Conservation (phyloP, 2,888 invertebrate genomes). For the Habrosyne pyritoides region DNA sequence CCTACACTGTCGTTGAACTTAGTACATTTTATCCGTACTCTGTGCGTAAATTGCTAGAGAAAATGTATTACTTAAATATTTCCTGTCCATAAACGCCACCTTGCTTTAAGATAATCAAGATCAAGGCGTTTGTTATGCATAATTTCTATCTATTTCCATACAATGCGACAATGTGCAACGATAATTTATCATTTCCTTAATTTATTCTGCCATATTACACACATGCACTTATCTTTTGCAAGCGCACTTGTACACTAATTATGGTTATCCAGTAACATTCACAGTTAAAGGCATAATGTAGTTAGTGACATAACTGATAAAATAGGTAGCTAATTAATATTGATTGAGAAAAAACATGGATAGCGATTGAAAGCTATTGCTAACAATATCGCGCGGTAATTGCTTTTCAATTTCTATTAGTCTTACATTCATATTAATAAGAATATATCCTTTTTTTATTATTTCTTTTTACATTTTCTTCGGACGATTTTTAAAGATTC, state of each 20-base stretch:
- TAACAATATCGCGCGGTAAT: too few relatives aligned
- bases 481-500: too few relatives aligned
- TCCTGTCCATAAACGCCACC: not conserved
- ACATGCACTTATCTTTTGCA: not conserved
- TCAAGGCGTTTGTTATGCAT: not conserved
- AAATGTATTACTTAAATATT: not conserved
- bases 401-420: too few relatives aligned
- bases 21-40: too few relatives aligned
- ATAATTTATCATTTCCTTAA: constrained; percentile 1
- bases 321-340: not conserved
- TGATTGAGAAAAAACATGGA: too few relatives aligned
- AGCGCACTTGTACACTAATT: not conserved
- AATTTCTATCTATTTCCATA: not conserved
- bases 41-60: not conserved
- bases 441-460: too few relatives aligned
- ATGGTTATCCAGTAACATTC: not conserved
- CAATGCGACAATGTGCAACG: not conserved
- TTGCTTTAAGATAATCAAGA: not conserved
- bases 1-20: too few relatives aligned
- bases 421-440: too few relatives aligned
- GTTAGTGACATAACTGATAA: not conserved
- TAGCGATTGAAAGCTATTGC: too few relatives aligned
- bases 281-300: not conserved
- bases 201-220: not conserved
- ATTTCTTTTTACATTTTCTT: too few relatives aligned